Conservation (phyloP, 2,888 invertebrate species). For the Eudasyphora cyanicolor region DNA sequence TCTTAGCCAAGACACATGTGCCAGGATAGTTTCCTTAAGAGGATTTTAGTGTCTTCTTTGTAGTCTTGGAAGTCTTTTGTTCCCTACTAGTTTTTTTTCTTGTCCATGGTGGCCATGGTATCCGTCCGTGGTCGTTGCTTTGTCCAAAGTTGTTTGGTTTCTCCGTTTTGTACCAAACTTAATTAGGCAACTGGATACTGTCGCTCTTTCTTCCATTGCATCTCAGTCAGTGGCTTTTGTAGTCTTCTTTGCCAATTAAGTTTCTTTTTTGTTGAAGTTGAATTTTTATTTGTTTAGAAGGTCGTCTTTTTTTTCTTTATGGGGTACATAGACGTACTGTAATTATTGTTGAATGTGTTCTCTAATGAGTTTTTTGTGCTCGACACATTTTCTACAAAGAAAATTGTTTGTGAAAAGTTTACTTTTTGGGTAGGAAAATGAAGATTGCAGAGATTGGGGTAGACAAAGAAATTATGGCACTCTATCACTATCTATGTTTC, state of each 20-base stretch:
- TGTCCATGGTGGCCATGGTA: too few species aligned
- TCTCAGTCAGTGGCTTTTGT: neutral
- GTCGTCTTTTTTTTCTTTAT: neutral
- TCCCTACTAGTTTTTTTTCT: too few species aligned
- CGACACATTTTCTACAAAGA: neutral
- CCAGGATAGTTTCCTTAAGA: neutral
- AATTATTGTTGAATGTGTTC: too few species aligned
- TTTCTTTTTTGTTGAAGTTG: conserved; percentile 14
- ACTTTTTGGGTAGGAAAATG: too few species aligned
- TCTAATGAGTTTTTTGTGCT: neutral
- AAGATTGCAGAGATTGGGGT: too few species aligned
- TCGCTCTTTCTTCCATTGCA: neutral
- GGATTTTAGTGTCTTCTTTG: neutral
- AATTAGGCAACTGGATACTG: conserved; percentile 22
- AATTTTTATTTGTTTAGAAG: neutral
- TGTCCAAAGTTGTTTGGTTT: too few species aligned
- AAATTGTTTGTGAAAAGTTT: neutral
- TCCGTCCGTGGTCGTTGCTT: too few species aligned
- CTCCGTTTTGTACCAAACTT: neutral
- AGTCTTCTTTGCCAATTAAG: neutral
- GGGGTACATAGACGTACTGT: too few species aligned
- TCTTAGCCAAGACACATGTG: too few species aligned
- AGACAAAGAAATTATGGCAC: too few species aligned
- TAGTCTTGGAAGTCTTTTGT: neutral
- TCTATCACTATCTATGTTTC: too few species aligned